Percentiles rank a stretch among this genome's conserved stretches.
Conservation (phyloP, 1,140 invertebrate species). For the Pseudomyrmex cubaensis region DNA sequence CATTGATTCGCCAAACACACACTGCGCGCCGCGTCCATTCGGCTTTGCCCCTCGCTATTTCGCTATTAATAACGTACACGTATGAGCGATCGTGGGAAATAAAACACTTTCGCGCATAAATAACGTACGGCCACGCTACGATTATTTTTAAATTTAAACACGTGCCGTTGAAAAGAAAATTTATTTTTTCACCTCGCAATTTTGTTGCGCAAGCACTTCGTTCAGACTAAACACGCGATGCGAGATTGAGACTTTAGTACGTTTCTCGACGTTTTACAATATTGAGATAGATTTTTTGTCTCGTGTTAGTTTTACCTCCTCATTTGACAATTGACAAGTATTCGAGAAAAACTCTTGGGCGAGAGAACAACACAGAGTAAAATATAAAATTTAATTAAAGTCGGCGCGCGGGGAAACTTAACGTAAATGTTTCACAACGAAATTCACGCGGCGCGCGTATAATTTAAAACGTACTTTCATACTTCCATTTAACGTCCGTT, state of each 20-base stretch:
- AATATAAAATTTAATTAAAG: constrained; percentile 60
- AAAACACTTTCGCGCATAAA: constrained; percentile 8
- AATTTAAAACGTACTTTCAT: constrained; percentile 57
- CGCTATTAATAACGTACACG: constrained; percentile 5
- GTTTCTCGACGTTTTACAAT: no score
- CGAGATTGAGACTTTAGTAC: no score
- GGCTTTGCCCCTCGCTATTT: not conserved
- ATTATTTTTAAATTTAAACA: constrained; percentile 7
- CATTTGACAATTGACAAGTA: no score
- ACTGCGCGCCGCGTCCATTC: constrained; percentile 8
- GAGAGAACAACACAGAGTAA: not conserved
- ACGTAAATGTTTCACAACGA: constrained; percentile 47
- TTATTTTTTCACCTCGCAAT: no score
- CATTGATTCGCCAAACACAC: constrained; percentile 42
- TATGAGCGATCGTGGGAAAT: constrained; percentile 12
- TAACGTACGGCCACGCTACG: not conserved
- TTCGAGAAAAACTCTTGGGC: no score
- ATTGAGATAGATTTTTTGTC: no score
- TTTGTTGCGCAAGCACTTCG: no score
- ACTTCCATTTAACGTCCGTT: constrained; percentile 56
- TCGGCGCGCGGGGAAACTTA: constrained; percentile 26
- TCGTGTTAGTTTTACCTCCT: no score
- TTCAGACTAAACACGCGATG: no score
- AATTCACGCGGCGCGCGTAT: constrained; percentile 39
- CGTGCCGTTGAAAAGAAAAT: not conserved